Evolutionary conservation across 2,113 vertebrate species (phyloP).

Genomic region (Meriones unguiculatus): DNA sequence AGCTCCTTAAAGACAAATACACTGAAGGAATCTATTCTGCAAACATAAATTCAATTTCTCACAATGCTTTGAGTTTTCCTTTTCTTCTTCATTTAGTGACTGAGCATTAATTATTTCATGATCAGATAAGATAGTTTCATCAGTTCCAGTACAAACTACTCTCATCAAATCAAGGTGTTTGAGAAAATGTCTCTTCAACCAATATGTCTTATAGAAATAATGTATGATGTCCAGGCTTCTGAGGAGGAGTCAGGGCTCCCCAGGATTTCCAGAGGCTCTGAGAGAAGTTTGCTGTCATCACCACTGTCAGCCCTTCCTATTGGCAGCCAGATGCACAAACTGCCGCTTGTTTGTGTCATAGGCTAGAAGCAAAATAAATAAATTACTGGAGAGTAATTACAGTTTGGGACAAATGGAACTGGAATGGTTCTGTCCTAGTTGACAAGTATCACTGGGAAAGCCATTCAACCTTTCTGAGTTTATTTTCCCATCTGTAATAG

Average conservation of each 20-base stretch:
- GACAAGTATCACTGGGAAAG: neutral
- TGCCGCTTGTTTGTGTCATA: neutral
- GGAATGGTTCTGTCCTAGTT: neutral
- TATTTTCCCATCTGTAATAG: conserved; percentile 5
- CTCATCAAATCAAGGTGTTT: conserved; percentile 37
- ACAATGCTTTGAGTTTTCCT: conserved; percentile 58
- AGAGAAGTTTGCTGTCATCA: neutral
- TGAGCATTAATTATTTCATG: conserved; percentile 69
- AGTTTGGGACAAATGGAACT: neutral
- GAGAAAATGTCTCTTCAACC: conserved; percentile 52
- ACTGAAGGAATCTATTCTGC: conserved; percentile 55
- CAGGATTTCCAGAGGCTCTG: conserved; percentile 5
- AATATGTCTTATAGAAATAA: conserved; percentile 9
- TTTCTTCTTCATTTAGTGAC: conserved; percentile 50
- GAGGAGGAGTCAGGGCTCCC: neutral
- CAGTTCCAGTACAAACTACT: conserved; percentile 38
- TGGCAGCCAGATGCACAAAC: neutral
- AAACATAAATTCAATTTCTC: conserved; percentile 71
- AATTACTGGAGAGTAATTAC: neutral
- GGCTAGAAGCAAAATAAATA: neutral
- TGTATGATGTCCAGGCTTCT: neutral
- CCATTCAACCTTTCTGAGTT: neutral
- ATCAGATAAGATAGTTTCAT: conserved; percentile 63
- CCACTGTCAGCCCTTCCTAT: neutral
- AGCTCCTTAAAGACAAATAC: conserved; percentile 72